Evolutionary conservation across 2,888 invertebrate species (phyloP).

Genomic region (Scaptomyza parva): DNA sequence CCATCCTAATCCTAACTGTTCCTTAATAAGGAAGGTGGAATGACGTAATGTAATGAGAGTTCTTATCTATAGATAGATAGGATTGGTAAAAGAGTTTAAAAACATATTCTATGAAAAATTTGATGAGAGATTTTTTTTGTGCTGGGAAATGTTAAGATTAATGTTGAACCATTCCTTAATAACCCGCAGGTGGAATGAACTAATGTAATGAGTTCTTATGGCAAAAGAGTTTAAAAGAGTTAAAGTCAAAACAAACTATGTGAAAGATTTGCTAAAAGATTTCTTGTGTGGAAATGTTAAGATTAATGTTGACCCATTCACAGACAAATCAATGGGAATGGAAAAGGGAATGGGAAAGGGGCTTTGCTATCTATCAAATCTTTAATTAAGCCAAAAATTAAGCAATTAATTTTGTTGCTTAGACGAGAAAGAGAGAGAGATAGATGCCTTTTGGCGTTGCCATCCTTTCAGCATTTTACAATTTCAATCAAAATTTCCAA

Average conservation of each 20-base stretch:
- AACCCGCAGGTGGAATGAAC: too few relatives aligned
- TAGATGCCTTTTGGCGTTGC: constrained; percentile 40
- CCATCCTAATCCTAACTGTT: background rate
- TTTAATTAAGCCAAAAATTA: constrained; percentile 82
- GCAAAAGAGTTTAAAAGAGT: background rate
- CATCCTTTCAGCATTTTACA: constrained; percentile 60
- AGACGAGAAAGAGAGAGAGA: constrained; percentile 7
- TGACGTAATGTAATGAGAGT: background rate
- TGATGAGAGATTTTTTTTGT: too few relatives aligned
- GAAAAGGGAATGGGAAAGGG: background rate
- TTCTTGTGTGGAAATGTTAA: too few relatives aligned
- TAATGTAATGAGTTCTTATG: background rate
- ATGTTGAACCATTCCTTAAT: too few relatives aligned
- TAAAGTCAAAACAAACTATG: constrained; percentile 15
- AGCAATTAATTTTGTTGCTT: constrained; percentile 76
- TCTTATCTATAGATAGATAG: background rate
- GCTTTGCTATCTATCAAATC: constrained; percentile 52
- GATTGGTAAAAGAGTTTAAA: background rate
- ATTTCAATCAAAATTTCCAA: constrained; percentile 84
- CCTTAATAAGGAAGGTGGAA: too few relatives aligned
- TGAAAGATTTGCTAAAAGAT: background rate
- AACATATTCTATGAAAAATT: background rate
- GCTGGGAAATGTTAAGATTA: constrained; percentile 51
- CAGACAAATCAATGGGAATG: constrained; percentile 7
- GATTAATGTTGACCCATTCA: constrained; percentile 52